Base-by-base conservation (phyloP, 64 coral and sea anemone genomes). In the Pocillopora verrucosa region DNA sequence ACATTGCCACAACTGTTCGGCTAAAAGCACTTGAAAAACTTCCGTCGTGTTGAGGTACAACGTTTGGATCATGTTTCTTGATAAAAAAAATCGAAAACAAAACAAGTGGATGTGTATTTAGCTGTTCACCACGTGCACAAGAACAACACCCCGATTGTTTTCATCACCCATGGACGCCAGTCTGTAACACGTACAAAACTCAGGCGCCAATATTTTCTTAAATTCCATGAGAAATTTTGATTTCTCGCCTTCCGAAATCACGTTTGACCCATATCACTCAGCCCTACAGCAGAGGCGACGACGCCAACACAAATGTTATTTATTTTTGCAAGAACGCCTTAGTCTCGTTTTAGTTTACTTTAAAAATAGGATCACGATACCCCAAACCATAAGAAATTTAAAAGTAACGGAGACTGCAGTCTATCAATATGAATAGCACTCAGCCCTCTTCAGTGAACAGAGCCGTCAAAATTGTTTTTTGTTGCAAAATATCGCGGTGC, bases 61-160 rank as follows among this genome's bases (percentile, higher is more conserved):
- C 34, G 60, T 22, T 56, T 84, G 81, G 61, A 69, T 84, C 81
- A 61, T 69, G 36, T 84, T 12, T 85, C 82, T 56, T 24, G 36
- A 85, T 85, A 72, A 85, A 85, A 85, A 85, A 85, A 4, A 19
- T 69, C 36, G 7, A 38, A 16, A 85, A 72, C 82, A 72, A 72
- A 85, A 83, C 38, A 41, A 72, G 30, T 19, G 38, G 19, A n/a
- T 72, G 65, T 85, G 82, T 85, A 57, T 85, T 69, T 72, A 85
- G 82, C 82, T 85, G 64, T 63, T 72, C 20, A 85, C 63, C 82
- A 85, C 82, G 82, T 85, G 82, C 70, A 36, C 36, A 68, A 1
- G 65, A 84, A 85, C 63, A 85, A 85, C 80, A 72, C 82, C 65
- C 82, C 34, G 82, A 85, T 57, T 72, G 19, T 70, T 70, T 72